Base-by-base conservation (phyloP, 2,888 invertebrate genomes). In the Hirtodrosophila alboralis region DNA sequence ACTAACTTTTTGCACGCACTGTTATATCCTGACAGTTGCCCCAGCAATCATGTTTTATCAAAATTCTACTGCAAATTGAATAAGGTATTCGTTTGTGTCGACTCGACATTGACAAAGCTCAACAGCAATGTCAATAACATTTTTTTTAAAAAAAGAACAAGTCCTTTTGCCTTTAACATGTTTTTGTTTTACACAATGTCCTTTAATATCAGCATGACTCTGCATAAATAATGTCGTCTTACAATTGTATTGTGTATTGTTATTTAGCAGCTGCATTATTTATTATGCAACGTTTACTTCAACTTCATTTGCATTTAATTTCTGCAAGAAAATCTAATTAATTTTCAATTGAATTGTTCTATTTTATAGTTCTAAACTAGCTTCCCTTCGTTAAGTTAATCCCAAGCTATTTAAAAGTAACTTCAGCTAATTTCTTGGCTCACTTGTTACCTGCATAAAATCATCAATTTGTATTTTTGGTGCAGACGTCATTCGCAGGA, bases 391-490 rank as follows among this genome's bases (percentile, higher is more conserved):
- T 23, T 23, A 18, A 26, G 4, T 8, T 31, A 36, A 13, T 51
- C 33, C 37, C n/a, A 4, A 4, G 13, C 1, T 4, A 23, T 37
- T 61, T 40, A 28, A 48, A 30, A 33, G 3, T 18, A 16, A 49
- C 13, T 53, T 27, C 27, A 9, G n/a, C n/a, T n/a, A n/a, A n/a
- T n/a, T n/a, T n/a, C n/a, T n/a, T n/a, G n/a, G n/a, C n/a, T 16
- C 3, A 28, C 9, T 10, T 26, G 31, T 77, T 89, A 91, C 91
- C 91, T 90, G 78, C 31, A 91, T 36, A 30, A 90, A 73, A 34
- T 90, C 90, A 48, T 89, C 88, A 33, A 87, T 76, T 13, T 81
- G 81, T 38, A 90, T 83, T 84, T 90, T 90, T 7, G 88, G 85
- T 45, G 72, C 72, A 6, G 89, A 81, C 31, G 88, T 83, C 75